Conservation (phyloP, 2,797 vertebrate genomes). For the Acrossocheilus fasciatus region DNA sequence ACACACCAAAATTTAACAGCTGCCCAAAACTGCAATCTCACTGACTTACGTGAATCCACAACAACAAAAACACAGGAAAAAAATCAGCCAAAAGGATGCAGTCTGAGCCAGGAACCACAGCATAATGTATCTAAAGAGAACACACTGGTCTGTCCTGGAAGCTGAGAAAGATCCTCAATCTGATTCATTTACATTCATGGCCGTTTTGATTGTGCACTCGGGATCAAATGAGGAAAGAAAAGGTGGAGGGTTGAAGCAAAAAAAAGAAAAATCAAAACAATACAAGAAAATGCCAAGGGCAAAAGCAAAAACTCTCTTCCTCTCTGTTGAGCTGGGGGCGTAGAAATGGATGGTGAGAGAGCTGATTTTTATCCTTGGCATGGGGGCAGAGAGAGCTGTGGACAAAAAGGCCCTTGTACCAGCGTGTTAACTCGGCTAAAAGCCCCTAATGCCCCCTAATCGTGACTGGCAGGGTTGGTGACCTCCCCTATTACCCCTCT, state of each 20-base stretch:
- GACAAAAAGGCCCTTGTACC: constrained; percentile 78
- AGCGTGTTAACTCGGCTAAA: constrained; percentile 75
- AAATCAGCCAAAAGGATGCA: constrained; percentile 20
- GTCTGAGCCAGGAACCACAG: constrained; percentile 34
- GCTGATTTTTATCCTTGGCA: constrained; percentile 66
- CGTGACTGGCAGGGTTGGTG: constrained; percentile 79
- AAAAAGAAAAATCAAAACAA: constrained; percentile 21
- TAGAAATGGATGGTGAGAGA: constrained; percentile 62
- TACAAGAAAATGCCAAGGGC: constrained; percentile 51
- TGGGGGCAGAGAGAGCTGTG: constrained; percentile 58
- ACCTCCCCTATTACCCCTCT: constrained; percentile 62
- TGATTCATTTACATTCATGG: constrained; percentile 63
- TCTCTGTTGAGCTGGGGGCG: constrained; percentile 47
- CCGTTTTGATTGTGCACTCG: constrained; percentile 55
- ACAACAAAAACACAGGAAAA: not conserved
- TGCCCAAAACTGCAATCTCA: constrained; percentile 34
- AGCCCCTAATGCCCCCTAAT: constrained; percentile 78
- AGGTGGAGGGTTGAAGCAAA: constrained; percentile 32
- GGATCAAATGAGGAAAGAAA: constrained; percentile 52
- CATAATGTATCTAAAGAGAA: constrained; percentile 16
- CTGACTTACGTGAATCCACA: constrained; percentile 50
- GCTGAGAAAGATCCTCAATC: constrained; percentile 43
- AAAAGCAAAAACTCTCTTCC: constrained; percentile 54
- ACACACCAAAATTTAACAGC: constrained; percentile 41
- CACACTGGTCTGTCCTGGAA: constrained; percentile 27